Conservation (phyloP, 2,888 invertebrate genomes). For the Chalcosyrphus nemorum region DNA sequence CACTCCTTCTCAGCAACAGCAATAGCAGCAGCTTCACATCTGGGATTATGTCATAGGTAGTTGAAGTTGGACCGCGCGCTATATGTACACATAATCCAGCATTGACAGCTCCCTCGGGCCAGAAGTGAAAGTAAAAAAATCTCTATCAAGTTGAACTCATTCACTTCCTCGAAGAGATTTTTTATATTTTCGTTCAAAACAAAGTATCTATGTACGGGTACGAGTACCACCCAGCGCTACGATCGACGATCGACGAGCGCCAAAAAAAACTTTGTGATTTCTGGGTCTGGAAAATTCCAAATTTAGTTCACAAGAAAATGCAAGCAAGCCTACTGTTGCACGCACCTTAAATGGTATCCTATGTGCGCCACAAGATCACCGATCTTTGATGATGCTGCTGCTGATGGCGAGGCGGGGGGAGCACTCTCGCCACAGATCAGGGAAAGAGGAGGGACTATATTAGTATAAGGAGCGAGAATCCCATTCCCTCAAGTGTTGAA, state of each 20-base stretch:
- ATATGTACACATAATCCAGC: constrained; percentile 35
- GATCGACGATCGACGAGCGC: constrained; percentile 61
- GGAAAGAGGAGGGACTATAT: not conserved
- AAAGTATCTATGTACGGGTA: constrained; percentile 21
- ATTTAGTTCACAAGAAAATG: constrained; percentile 70
- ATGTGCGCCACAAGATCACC: constrained; percentile 70
- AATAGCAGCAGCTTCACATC: constrained; percentile 42
- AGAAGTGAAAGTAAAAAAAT: constrained; percentile 72
- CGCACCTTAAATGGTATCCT: constrained; percentile 72
- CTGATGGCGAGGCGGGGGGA: not conserved
- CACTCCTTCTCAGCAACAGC: constrained; percentile 9
- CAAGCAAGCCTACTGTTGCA: constrained; percentile 57
- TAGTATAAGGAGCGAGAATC: constrained; percentile 31
- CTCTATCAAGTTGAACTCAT: constrained; percentile 52
- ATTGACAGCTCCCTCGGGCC: constrained; percentile 72
- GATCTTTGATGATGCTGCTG: no score
- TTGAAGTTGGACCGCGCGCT: constrained; percentile 53
- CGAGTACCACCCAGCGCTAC: no score
- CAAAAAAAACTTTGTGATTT: constrained; percentile 65
- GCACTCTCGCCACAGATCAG: not conserved
- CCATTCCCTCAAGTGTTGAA: constrained; percentile 72
- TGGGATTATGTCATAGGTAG: constrained; percentile 71
- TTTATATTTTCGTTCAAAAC: not conserved
- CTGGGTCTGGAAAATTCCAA: constrained; percentile 69
- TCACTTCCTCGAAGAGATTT: constrained; percentile 64